These are phyloP conservation scores for Perognathus longimembris DNA, from an alignment of 2,113 vertebrate genomes.

Conservation along the genomic window DNA sequence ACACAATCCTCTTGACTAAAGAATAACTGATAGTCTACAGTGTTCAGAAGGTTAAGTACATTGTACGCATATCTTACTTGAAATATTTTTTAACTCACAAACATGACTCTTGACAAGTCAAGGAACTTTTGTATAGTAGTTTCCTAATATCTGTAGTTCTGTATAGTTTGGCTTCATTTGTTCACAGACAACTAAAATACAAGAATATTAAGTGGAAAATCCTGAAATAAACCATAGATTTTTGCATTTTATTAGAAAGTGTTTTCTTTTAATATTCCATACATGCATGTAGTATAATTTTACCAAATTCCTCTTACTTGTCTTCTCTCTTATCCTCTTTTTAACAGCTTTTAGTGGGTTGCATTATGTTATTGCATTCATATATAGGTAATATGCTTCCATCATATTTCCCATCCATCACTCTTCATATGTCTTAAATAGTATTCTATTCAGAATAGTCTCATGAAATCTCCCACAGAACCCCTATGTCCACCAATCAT, in stretches of 20 bases:
- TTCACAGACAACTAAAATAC: not conserved
- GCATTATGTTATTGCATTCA: no score
- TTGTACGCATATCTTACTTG: slow-evolving; percentile 1
- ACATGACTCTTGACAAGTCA: not conserved
- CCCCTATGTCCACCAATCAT: not conserved
- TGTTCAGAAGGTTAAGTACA: not conserved
- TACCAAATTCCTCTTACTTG: no score
- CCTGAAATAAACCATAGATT: no score
- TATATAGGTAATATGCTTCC: no score
- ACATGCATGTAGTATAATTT: no score
- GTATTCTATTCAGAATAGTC: not conserved
- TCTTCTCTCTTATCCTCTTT: no score
- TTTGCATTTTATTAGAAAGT: no score
- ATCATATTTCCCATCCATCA: no score
- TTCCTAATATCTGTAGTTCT: not conserved
- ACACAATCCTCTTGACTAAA: no score
- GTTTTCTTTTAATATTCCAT: no score
- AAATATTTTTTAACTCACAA: not conserved
- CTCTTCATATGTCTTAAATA: not conserved
- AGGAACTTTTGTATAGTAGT: not conserved
- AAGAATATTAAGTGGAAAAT: slow-evolving; percentile 10
- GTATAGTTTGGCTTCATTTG: slow-evolving; percentile 11
- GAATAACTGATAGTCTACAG: not conserved
- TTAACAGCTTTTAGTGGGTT: no score
- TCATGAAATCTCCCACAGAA: not conserved